These are phyloP conservation scores for Tetramorium alpestre DNA, from an alignment of 1,140 invertebrate species.

Conservation along the genomic window DNA sequence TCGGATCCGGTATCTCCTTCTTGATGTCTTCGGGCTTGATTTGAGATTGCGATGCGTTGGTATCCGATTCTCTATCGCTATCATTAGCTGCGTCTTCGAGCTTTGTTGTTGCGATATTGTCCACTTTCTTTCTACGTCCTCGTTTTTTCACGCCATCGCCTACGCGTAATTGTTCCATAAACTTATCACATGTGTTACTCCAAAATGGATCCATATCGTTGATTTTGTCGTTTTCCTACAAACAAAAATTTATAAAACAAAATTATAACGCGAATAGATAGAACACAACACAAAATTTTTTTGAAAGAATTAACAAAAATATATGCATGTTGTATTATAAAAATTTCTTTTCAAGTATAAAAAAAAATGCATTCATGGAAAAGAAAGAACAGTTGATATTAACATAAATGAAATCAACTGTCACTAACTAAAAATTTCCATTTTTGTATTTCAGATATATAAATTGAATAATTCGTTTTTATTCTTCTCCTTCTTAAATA, in stretches of 20 bases:
- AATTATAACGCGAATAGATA: neutral
- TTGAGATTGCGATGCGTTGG: conserved; percentile 34
- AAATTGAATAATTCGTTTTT: conserved; percentile 1
- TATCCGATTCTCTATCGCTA: conserved; percentile 63
- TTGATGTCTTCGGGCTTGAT: conserved; percentile 80
- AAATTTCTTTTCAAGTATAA: neutral
- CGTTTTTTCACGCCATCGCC: conserved; percentile 87
- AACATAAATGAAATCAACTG: neutral
- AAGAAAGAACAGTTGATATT: neutral
- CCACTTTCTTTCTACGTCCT: conserved; percentile 84
- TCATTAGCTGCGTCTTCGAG: conserved; percentile 67
- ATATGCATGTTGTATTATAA: neutral
- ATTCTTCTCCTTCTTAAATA: neutral
- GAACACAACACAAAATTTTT: neutral
- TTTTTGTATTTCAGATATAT: neutral
- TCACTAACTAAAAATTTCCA: neutral
- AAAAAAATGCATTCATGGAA: neutral
- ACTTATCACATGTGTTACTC: conserved; percentile 89
- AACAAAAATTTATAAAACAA: conserved; percentile 20
- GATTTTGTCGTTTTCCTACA: conserved; percentile 81
- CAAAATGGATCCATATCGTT: conserved; percentile 86
- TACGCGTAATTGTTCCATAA: conserved; percentile 89
- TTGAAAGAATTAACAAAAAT: neutral
- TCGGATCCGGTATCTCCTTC: conserved; percentile 71
- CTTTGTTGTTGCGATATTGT: conserved; percentile 67